A percentile compares a stretch with the other conserved stretches of the same genome.
Evolutionary conservation across 2,888 invertebrate species (phyloP).

Genomic region (Lycocerus yunnanus): DNA sequence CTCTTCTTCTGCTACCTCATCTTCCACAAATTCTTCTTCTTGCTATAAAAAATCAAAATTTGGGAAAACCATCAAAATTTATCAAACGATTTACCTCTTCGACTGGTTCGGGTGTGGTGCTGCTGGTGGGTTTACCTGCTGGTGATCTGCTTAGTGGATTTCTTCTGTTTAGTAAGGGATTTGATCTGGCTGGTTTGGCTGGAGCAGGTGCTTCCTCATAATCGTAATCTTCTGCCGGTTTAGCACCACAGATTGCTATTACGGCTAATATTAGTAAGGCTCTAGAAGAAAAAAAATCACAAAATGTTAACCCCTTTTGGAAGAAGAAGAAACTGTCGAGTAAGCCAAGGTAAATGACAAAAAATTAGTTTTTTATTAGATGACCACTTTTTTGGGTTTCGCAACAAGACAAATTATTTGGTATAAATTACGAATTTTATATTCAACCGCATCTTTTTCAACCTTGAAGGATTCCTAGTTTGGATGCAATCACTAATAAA

Average conservation of each 20-base stretch:
- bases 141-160: constrained; percentile 49
- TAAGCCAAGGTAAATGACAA: no score
- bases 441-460: not conserved
- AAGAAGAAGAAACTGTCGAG: no score
- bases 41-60: constrained; percentile 43
- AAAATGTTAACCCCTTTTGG: no score
- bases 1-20: constrained; percentile 64
- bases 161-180: constrained; percentile 49
- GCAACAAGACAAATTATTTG: no score
- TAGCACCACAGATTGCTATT: constrained; percentile 36
- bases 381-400: not conserved
- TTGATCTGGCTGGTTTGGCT: constrained; percentile 46
- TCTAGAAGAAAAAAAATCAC: constrained; percentile 43
- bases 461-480: not conserved
- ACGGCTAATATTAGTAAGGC: constrained; percentile 47
- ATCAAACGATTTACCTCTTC: constrained; percentile 30
- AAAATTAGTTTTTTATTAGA: not conserved
- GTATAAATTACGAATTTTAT: not conserved
- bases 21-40: constrained; percentile 58
- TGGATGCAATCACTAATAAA: not conserved
- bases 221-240: constrained; percentile 50
- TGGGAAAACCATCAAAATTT: not conserved
- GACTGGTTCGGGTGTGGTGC: constrained; percentile 44
- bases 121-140: constrained; percentile 47
- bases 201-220: constrained; percentile 50